Percentiles rank a stretch among this genome's conserved stretches.
These are phyloP conservation scores for Todiramphus saurophagus DNA, from an alignment of 2,113 vertebrate genomes.

Conservation along the genomic window DNA sequence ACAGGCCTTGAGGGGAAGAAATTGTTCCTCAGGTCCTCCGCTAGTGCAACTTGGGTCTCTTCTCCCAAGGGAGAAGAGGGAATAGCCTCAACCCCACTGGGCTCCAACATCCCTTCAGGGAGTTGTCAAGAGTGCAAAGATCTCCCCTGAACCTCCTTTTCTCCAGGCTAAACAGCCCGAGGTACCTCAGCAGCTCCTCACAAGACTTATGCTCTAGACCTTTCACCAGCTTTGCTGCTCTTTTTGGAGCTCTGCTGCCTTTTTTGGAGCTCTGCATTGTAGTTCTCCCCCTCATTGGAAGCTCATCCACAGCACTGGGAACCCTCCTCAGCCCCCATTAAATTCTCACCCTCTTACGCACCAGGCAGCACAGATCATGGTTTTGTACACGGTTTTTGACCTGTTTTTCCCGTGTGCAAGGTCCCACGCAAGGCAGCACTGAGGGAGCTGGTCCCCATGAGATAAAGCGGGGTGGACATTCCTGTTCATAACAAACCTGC, in stretches of 20 bases:
- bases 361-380: accelerated
- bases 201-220: neutral
- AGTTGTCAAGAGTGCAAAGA: too few relatives aligned
- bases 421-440: accelerated
- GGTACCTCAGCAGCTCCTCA: neutral
- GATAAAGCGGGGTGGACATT: accelerated
- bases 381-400: neutral
- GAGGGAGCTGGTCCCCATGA: accelerated
- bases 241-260: neutral
- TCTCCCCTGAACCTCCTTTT: too few relatives aligned
- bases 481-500: neutral
- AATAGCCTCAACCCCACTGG: too few relatives aligned
- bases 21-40: too few relatives aligned
- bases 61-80: neutral
- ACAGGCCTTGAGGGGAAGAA: too few relatives aligned
- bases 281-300: accelerated
- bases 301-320: accelerated
- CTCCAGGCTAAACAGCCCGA: neutral
- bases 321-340: neutral
- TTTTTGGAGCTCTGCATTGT: accelerated
- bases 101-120: too few relatives aligned
- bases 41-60: too few relatives aligned
- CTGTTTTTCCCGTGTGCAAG: neutral
- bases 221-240: neutral
- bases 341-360: neutral